phyloP scores from a whole-genome alignment of 2,797 vertebrate genomes.

The Leptoclinus maculatus region DNA sequence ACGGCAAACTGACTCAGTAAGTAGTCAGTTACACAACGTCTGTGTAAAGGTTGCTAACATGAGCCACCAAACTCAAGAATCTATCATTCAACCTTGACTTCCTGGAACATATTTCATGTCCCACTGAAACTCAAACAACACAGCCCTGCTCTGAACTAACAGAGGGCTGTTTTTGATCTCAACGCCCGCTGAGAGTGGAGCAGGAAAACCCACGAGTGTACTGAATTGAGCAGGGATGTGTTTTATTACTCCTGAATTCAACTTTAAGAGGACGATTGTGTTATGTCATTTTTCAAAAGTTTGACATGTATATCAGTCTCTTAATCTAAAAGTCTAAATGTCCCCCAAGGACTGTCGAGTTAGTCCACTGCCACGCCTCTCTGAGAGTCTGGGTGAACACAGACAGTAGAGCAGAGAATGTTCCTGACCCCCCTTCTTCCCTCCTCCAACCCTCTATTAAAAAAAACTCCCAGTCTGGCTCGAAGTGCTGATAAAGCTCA shows the following conservation, averaged over 20 bases:
- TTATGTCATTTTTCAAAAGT: neutral
- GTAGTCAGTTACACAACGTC: neutral
- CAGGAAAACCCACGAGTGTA: neutral
- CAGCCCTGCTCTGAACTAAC: neutral
- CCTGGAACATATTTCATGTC: neutral
- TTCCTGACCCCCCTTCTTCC: conserved; percentile 16
- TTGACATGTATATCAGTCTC: neutral
- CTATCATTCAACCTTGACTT: neutral
- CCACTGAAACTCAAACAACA: neutral
- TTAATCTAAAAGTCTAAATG: neutral
- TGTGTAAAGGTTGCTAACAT: neutral
- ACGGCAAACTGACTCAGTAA: neutral
- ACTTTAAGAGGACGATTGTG: neutral
- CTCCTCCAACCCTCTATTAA: conserved; percentile 2
- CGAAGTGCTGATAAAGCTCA: conserved; percentile 58
- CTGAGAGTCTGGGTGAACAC: conserved; percentile 47
- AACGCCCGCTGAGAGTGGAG: neutral
- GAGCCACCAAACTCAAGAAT: neutral
- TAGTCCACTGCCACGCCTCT: conserved; percentile 43
- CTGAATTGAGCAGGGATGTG: too few relatives aligned
- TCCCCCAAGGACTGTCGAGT: conserved; percentile 3
- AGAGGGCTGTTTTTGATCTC: neutral
- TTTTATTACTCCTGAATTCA: neutral
- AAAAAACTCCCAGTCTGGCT: conserved; percentile 43
- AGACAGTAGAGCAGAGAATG: conserved; percentile 4